Conservation (phyloP, 1,140 invertebrate genomes). For the Cepaea nemoralis region DNA sequence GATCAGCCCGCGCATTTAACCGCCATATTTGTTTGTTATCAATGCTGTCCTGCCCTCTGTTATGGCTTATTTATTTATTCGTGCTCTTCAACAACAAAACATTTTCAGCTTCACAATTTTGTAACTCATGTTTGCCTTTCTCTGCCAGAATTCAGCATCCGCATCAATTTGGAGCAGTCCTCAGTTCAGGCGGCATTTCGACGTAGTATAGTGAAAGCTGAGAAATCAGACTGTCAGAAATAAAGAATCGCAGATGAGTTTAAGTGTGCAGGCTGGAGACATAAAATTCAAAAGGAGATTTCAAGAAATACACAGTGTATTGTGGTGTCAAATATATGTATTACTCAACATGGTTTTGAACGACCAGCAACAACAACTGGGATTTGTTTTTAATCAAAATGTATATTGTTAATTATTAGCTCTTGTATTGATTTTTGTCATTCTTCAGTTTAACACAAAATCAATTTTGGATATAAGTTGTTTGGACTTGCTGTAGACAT, state of each 20-base stretch:
- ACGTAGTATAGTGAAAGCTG: conserved; percentile 5
- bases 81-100: too few species aligned
- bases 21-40: too few species aligned
- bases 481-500: background rate
- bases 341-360: background rate
- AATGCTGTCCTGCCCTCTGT: too few species aligned
- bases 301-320: too few species aligned
- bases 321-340: background rate
- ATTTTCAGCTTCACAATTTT: too few species aligned
- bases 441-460: background rate
- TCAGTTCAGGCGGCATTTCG: conserved; percentile 6
- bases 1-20: too few species aligned
- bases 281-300: too few species aligned
- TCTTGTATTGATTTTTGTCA: background rate
- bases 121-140: background rate
- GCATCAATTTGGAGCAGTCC: background rate
- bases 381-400: background rate
- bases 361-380: background rate
- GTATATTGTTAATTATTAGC: background rate
- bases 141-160: background rate
- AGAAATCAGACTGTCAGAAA: background rate
- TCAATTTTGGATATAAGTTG: background rate
- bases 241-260: background rate
- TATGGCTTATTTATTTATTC: too few species aligned
- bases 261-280: too few species aligned